Conservation (phyloP, 2,888 invertebrate genomes). For the Protophormia terraenovae region DNA sequence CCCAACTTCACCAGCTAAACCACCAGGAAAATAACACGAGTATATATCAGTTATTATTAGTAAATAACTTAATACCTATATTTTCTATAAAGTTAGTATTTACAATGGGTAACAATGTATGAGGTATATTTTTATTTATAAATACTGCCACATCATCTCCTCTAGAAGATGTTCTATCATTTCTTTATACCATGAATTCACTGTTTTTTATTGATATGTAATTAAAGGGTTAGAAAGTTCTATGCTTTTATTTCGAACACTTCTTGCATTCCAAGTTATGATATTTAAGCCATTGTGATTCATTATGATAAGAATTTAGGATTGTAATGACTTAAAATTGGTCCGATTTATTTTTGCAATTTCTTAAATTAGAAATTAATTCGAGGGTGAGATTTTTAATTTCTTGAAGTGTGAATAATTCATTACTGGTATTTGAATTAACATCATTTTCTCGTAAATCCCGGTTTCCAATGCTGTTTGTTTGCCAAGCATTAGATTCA, state of each 20-base stretch:
- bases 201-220: conserved; percentile 4
- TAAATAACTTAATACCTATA: conserved; percentile 12
- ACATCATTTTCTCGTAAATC: too few species aligned
- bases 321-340: conserved; percentile 30
- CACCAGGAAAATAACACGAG: conserved; percentile 20
- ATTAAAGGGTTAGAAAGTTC: conserved; percentile 2
- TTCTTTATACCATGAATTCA: conserved; percentile 18
- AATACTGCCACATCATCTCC: conserved; percentile 15
- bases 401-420: neutral
- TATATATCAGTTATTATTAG: neutral
- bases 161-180: conserved; percentile 2
- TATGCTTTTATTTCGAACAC: neutral
- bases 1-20: neutral
- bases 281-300: neutral
- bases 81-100: conserved; percentile 18
- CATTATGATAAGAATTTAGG: conserved; percentile 41
- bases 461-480: neutral
- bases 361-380: conserved; percentile 18
- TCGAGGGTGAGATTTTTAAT: conserved; percentile 3
- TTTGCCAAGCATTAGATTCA: neutral
- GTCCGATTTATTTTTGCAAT: conserved; percentile 13
- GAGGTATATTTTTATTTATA: neutral
- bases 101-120: conserved; percentile 14
- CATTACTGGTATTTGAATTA: neutral
- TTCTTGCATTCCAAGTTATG: conserved; percentile 12